Base-by-base conservation (phyloP, 2,797 vertebrate genomes). In the Sebastes vulpes region DNA sequence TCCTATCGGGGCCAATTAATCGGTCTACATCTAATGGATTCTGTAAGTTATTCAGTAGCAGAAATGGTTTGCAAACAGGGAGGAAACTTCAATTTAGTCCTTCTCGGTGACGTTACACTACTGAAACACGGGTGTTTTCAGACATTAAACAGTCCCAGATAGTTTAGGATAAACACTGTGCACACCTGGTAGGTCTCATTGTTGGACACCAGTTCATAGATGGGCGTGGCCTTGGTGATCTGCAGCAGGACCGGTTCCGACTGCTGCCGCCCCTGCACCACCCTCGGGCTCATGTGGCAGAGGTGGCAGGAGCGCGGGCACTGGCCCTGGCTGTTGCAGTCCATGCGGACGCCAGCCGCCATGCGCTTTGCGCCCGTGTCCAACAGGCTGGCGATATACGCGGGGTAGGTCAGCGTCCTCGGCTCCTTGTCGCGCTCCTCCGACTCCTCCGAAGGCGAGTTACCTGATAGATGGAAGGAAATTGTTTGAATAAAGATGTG, bases 121-220 rank as follows among this genome's bases (percentile, higher is more conserved):
- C 29, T 29, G 29, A 29, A 29, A 29, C 29, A 29, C 29, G 16
- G 12, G 11, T 53, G 25, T 67, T 66, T 66, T 50, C 53, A 73
- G 31, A 60, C 31, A 35, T 20, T 14, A 54, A 18, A 46, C 61
- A 8, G 57, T 6, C 32, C 5, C 7, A 38, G 56, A 29, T 5
- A 35, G 16, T 52, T 21, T 12, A 29, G 10, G 26, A 32, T 7
- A 31, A 56, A 28, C 31, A n/a, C 2, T 0, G 12, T 16, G 82
- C 90, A 16, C 77, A 99, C 99, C 97, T 98, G 96, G 91, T 98
- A 98, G 5, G 99, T 99, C 89, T 98, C 97, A 18, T 97, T 97
- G 96, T 98, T 98, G 92, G 97, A 97, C 86, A 99, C 97, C 85
- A 99, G 91, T 63, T 99, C 98, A 2, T 98, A 99, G 90, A 99